Percentiles rank a stretch among this genome's conserved stretches.
phyloP scores from a whole-genome alignment of 2,888 invertebrate genomes.

The Drosophila anceps region DNA sequence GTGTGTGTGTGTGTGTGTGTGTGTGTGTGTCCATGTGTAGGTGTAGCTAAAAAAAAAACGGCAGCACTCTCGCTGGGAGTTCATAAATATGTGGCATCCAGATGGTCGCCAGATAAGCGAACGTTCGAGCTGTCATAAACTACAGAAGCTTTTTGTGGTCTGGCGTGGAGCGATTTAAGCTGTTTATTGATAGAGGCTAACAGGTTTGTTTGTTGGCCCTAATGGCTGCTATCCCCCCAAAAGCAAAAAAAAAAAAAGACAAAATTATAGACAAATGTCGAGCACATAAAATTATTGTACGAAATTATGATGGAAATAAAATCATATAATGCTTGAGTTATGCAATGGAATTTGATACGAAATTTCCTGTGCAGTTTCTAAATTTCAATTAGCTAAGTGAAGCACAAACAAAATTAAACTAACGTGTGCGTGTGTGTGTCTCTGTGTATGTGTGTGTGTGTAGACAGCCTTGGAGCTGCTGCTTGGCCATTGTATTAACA shows the following conservation, averaged over 20 bases:
- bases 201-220: conserved; percentile 61
- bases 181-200: conserved; percentile 72
- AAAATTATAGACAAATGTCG: not conserved
- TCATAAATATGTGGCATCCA: conserved; percentile 62
- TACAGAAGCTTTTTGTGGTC: conserved; percentile 44
- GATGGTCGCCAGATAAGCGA: conserved; percentile 70
- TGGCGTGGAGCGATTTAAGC: conserved; percentile 51
- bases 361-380: conserved; percentile 45
- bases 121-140: conserved; percentile 61
- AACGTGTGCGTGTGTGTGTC: conserved; percentile 7
- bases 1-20: conserved; percentile 10
- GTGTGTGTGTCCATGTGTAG: conserved; percentile 8
- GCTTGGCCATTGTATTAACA: conserved; percentile 58
- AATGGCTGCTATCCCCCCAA: conserved; percentile 41
- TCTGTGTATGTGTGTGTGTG: conserved; percentile 1
- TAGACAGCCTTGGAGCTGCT: conserved; percentile 33
- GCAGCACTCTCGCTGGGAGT: conserved; percentile 41
- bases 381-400: conserved; percentile 76
- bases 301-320: conserved; percentile 22
- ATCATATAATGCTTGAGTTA: conserved; percentile 9
- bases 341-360: conserved; percentile 30
- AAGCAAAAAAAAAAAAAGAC: not conserved
- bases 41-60: conserved; percentile 17
- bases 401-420: conserved; percentile 46
- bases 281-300: conserved; percentile 23